Evolutionary conservation across 2,888 invertebrate species (phyloP).

Genomic region (Melangyna quadrimaculata): DNA sequence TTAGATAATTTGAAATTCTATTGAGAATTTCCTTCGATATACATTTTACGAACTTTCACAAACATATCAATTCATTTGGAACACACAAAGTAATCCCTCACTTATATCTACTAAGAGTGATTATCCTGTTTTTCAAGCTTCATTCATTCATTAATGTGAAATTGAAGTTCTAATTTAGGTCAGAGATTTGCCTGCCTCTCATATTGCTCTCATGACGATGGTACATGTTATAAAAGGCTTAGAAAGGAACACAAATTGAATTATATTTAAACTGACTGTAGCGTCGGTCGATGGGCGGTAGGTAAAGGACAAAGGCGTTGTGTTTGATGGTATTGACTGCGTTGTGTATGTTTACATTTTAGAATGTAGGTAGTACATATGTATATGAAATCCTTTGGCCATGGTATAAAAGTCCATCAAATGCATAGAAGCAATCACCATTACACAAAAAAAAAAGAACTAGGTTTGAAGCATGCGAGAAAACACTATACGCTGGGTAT

Average conservation of each 20-base stretch:
- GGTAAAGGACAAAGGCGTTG: neutral
- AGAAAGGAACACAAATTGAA: conserved; percentile 25
- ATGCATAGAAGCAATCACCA: neutral
- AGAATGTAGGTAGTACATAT: neutral
- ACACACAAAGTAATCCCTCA: neutral
- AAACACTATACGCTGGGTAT: neutral
- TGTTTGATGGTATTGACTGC: neutral
- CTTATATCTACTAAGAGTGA: conserved; percentile 7
- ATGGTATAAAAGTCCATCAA: conserved; percentile 16
- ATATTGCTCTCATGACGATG: neutral
- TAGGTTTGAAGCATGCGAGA: neutral
- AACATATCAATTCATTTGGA: neutral
- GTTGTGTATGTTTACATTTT: neutral
- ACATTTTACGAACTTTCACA: neutral
- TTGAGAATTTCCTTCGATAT: neutral
- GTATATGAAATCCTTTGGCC: neutral
- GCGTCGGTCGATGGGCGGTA: neutral
- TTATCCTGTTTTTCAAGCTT: conserved; percentile 25
- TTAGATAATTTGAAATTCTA: neutral
- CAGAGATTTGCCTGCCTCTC: neutral
- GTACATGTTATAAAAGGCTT: neutral
- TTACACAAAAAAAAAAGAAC: conserved; percentile 3
- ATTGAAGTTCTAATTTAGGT: conserved; percentile 35
- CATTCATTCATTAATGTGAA: conserved; percentile 38
- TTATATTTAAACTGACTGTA: conserved; percentile 38